Evolutionary conservation across 2,113 vertebrate genomes (phyloP), one percentile per base, ranked within the genome.

Genomic region (Xiphias gladius): DNA sequence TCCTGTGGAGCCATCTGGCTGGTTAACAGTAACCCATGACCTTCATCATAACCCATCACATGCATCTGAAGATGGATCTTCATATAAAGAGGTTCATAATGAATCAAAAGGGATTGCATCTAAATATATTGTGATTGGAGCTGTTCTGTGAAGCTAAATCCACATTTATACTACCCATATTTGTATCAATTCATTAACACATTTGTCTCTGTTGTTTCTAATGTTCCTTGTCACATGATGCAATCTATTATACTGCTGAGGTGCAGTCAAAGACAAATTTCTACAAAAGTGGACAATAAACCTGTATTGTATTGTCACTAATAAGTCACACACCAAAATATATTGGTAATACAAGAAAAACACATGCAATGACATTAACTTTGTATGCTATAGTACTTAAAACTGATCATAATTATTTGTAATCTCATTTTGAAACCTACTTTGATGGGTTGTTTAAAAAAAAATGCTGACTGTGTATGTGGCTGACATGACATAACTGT

Each of bases 1-100:
- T 80, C 52, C 83, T 69, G 35, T 62, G 74, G 62, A 69, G 83
- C 78, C 87, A 86, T 86, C 80, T 88, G 80, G 77, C 62, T 84
- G 76, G 80, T 76, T 76, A 83, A 85, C 24, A 9, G 32, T 65
- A 66, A 67, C 65, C 81, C 30, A 26, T 69, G 61, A 88, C 73
- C 73, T 79, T 82, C 74, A 17, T 30, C 55, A 55, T 46, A 66
- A 67, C 43, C 62, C 6, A 39, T 79, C 46, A 70, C 65, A 79
- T 71, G 67, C 30, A 32, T 80, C 55, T 39, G 37, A 85, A 46
- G 54, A 52, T 50, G 48, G 59, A 73, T 28, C 37, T 48, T 13
- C 52, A 79, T n/a, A 63, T 22, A 73, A 71, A 67, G 0, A 24
- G 52, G 58, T 58, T 55, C 26, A 22, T 67, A 57, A 69, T 69